Conservation (phyloP, 2,113 vertebrate genomes). For the Urocolius indicus region DNA sequence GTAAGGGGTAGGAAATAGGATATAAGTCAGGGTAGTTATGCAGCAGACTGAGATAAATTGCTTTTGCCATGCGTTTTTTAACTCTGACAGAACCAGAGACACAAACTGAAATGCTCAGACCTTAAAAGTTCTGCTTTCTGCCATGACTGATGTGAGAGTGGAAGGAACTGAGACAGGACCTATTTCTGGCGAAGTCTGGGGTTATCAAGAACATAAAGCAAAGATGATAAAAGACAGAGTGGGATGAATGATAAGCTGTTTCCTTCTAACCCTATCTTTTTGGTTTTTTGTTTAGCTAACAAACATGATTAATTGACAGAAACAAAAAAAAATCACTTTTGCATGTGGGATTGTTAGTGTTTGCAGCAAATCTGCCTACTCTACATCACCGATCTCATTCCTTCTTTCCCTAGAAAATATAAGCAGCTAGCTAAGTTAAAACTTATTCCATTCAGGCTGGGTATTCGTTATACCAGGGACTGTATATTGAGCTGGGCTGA, state of each 20-base stretch:
- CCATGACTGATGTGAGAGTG: not conserved
- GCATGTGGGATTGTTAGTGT: not conserved
- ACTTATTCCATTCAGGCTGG: not conserved
- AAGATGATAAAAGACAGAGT: not conserved
- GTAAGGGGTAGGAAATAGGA: not conserved
- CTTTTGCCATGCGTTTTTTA: not conserved
- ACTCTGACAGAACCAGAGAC: not conserved
- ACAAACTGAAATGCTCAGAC: not conserved
- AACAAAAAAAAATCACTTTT: not conserved
- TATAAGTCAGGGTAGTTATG: not conserved
- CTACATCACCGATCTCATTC: not conserved
- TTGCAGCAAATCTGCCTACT: not conserved
- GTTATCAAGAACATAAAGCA: not conserved
- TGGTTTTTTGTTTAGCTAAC: not conserved
- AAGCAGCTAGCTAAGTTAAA: not conserved
- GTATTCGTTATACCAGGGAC: not conserved
- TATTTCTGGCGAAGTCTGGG: not conserved
- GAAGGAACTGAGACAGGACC: not conserved
- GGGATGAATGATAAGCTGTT: not conserved
- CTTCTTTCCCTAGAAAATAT: not conserved
- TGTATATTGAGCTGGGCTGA: not conserved
- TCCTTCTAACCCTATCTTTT: not conserved
- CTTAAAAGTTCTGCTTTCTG: not conserved
- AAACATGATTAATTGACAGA: constrained; percentile 13
- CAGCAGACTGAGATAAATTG: not conserved